Base-by-base conservation (phyloP, 2,797 vertebrate genomes). In the Coreius guichenoti region DNA sequence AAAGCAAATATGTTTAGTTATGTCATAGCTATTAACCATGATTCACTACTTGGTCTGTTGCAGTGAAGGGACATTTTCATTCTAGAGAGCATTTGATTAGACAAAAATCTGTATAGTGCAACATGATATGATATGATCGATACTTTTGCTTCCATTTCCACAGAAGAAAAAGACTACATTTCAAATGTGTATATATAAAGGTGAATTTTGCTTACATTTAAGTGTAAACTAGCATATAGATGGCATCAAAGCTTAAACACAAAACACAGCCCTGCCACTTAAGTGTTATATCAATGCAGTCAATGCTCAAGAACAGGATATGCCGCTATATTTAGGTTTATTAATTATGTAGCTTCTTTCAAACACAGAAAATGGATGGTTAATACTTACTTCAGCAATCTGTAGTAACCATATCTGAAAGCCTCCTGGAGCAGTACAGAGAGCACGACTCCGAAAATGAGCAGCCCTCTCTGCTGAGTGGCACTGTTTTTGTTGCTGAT, bases 391-490 rank as follows among this genome's bases (percentile, higher is more conserved):
- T 97, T 97, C 29, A 95, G 88, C 88, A 96, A 90, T 87, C 91
- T 96, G 81, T 95, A 92, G 73, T 92, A 96, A 56, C 90, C 94
- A 47, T 95, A 95, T 80, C 89, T 86, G 90, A 97, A 96, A 23
- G 91, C 85, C 82, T 97, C 95, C 91, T 96, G 95, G 43, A 95
- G 93, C 80, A 96, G 87, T 80, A 97, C 93, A 3, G 94, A 96
- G 79, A 96, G 90, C 81, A 96, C 89, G 81, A 94, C 95, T 1
- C 94, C 95, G 21, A 95, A 96, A 81, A 96, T 88, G 17, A 97
- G 95, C 72, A 95, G 89, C 0, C 95, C 95, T 91, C 95, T 95
- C 93, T 96, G 94, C 88, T 92, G 89, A 1, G 90, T 81, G 6
- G 89, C 91, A 12, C 92, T 95, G 49, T 92, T 92, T 88, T 94